Conservation (phyloP, 1,140 invertebrate species). For the Drosophila asahinai region DNA sequence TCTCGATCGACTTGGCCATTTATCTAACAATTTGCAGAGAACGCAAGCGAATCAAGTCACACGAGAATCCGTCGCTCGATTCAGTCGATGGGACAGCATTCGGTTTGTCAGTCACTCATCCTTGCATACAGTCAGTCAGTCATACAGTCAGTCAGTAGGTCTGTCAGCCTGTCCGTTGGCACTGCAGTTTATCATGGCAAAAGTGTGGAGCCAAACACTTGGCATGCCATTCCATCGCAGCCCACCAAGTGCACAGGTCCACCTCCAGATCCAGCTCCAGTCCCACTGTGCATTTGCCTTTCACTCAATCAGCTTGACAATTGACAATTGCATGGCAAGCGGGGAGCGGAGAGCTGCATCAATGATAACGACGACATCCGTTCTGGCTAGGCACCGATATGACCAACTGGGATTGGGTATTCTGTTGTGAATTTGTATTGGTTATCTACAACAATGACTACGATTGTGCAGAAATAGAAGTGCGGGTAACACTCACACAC, state of each 20-base stretch:
- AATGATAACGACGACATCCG: slow-evolving; percentile 61
- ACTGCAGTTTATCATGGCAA: slow-evolving; percentile 48
- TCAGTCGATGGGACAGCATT: slow-evolving; percentile 39
- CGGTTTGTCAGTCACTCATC: slow-evolving; percentile 34
- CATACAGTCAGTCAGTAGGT: slow-evolving; percentile 17
- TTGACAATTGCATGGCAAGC: slow-evolving; percentile 60
- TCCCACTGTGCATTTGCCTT: slow-evolving; percentile 51
- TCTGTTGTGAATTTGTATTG: not conserved
- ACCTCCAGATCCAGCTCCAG: slow-evolving; percentile 9
- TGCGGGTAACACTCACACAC: no score
- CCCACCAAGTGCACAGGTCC: not conserved
- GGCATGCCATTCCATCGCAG: slow-evolving; percentile 7
- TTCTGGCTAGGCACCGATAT: slow-evolving; percentile 26
- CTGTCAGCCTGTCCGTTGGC: slow-evolving; percentile 30
- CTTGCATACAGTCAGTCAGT: slow-evolving; percentile 24
- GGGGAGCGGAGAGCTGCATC: slow-evolving; percentile 28
- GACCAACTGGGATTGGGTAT: slow-evolving; percentile 4
- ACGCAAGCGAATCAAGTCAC: slow-evolving; percentile 34
- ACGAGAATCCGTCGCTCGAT: slow-evolving; percentile 29
- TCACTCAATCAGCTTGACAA: slow-evolving; percentile 77
- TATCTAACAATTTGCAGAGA: slow-evolving; percentile 65
- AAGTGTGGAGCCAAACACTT: slow-evolving; percentile 32
- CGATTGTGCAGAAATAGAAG: not conserved
- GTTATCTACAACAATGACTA: slow-evolving; percentile 8
- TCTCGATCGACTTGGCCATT: slow-evolving; percentile 65